phyloP scores from a whole-genome alignment of 2,888 invertebrate genomes.

The Lithosia quadra region DNA sequence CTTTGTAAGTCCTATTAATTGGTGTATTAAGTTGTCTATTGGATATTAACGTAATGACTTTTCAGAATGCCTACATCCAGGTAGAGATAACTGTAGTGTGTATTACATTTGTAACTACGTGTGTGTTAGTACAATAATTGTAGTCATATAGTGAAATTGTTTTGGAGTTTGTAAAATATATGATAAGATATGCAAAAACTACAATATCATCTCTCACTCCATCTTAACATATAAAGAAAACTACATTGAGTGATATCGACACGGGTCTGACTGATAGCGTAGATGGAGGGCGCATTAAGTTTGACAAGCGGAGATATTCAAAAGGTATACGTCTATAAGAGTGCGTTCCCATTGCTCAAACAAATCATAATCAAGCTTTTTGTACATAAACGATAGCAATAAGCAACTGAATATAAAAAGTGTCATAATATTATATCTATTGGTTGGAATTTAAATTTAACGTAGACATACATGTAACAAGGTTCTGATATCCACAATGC shows the following conservation, averaged over 20 bases:
- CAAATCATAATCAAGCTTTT: background rate
- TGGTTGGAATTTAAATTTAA: background rate
- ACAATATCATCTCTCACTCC: constrained; percentile 16
- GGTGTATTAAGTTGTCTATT: too few species aligned
- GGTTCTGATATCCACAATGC: background rate
- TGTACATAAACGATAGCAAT: background rate
- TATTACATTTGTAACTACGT: background rate
- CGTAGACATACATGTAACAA: background rate
- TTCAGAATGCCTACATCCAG: background rate
- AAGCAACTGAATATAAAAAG: background rate
- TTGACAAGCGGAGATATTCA: constrained; percentile 75
- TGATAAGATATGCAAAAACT: constrained; percentile 3
- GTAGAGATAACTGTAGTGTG: background rate
- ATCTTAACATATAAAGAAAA: constrained; percentile 45
- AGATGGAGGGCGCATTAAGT: constrained; percentile 69
- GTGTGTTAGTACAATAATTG: background rate
- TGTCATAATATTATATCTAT: background rate
- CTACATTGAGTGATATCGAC: constrained; percentile 53
- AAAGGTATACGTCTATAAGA: constrained; percentile 52
- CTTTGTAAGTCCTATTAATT: too few species aligned
- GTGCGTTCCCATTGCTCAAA: constrained; percentile 38
- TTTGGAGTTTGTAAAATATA: background rate
- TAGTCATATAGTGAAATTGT: background rate
- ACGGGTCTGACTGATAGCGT: constrained; percentile 63
- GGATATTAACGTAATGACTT: background rate